Percentiles rank a stretch among this genome's conserved stretches.
phyloP scores from a whole-genome alignment of 1,140 invertebrate species.

The Trachelipus rathkii region DNA sequence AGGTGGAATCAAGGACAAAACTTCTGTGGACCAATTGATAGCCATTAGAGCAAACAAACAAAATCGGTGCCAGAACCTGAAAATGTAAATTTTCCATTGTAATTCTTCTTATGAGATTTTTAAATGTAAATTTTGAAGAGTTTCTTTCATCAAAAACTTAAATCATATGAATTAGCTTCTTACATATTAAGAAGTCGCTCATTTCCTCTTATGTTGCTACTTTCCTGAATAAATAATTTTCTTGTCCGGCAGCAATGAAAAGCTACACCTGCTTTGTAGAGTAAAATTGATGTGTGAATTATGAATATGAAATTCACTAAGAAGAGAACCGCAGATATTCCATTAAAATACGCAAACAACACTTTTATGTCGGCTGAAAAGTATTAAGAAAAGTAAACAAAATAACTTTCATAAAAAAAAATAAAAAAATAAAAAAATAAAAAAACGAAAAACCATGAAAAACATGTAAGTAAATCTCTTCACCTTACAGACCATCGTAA shows the following conservation, averaged over 20 bases:
- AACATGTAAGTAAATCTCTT: no score
- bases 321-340: neutral
- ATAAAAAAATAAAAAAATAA: no score
- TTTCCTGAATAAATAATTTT: neutral
- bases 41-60: neutral
- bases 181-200: neutral
- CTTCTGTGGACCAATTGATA: neutral
- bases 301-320: neutral
- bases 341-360: neutral
- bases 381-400: no score
- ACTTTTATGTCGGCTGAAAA: neutral
- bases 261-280: neutral
- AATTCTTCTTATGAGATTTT: no score
- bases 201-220: neutral
- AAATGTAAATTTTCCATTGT: neutral
- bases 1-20: neutral
- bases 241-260: neutral
- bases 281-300: neutral
- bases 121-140: no score
- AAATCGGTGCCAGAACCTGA: neutral
- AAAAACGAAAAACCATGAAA: no score
- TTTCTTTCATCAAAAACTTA: no score
- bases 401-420: no score
- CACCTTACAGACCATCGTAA: no score
- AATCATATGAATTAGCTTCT: neutral